Percentiles rank a stretch among this genome's conserved stretches.
Evolutionary conservation across 2,888 invertebrate genomes (phyloP).

Genomic region (Drosophila subsilvestris): DNA sequence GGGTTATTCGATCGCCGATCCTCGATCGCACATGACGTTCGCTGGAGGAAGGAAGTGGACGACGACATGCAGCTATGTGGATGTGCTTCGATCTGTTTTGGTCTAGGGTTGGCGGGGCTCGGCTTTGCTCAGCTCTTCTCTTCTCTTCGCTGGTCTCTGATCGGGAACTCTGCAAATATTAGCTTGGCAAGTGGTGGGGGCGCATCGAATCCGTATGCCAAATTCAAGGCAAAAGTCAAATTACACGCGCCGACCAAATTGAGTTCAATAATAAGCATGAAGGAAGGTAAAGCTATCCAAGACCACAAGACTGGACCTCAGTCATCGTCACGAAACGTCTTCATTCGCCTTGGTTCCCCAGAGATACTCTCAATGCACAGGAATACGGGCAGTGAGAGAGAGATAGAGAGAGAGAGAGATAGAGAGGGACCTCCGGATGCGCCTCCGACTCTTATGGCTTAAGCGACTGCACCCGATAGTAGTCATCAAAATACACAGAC

Average conservation of each 20-base stretch:
- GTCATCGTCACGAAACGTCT: slow-evolving; percentile 84
- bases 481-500: slow-evolving; percentile 57
- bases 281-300: slow-evolving; percentile 39
- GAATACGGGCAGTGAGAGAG: slow-evolving; percentile 2
- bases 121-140: background rate
- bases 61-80: slow-evolving; percentile 59
- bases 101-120: slow-evolving; percentile 27
- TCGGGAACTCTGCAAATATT: slow-evolving; percentile 59
- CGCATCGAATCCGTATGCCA: slow-evolving; percentile 78
- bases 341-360: slow-evolving; percentile 79
- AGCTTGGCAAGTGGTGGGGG: slow-evolving; percentile 61
- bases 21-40: slow-evolving; percentile 45
- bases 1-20: slow-evolving; percentile 67
- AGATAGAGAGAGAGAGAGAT: slow-evolving; percentile 5
- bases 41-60: slow-evolving; percentile 70
- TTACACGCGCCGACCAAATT: slow-evolving; percentile 79
- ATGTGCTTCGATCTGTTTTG: slow-evolving; percentile 32
- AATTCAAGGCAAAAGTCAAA: slow-evolving; percentile 76
- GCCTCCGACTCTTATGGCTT: slow-evolving; percentile 54
- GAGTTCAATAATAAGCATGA: slow-evolving; percentile 81
- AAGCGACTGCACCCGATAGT: slow-evolving; percentile 62
- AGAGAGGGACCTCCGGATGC: slow-evolving; percentile 73
- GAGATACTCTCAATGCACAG: slow-evolving; percentile 39
- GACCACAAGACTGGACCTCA: slow-evolving; percentile 52
- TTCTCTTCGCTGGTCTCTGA: slow-evolving; percentile 15